A percentile compares a stretch with the other conserved stretches of the same genome.
Conservation (phyloP, 1,140 invertebrate genomes). For the Adoxophyes honmai region DNA sequence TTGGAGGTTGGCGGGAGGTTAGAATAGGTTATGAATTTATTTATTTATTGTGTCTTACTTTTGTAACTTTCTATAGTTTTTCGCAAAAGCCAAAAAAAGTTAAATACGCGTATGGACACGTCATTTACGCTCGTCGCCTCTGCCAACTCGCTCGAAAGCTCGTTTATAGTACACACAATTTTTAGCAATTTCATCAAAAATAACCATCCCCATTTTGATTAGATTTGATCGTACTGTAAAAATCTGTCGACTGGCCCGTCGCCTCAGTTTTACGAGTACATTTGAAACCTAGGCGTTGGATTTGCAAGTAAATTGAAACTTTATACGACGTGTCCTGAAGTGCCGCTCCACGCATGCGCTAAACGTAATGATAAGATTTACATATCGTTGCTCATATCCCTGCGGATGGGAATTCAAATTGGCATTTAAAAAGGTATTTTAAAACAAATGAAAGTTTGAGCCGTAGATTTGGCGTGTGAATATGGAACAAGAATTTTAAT, state of each 20-base stretch:
- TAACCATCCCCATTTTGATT: too few species aligned
- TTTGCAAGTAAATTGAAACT: conserved; percentile 16
- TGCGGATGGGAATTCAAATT: neutral
- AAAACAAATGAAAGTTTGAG: neutral
- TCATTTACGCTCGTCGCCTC: too few species aligned
- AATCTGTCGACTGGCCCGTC: neutral
- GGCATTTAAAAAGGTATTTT: neutral
- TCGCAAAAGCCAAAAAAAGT: too few species aligned
- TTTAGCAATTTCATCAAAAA: too few species aligned
- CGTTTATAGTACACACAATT: too few species aligned
- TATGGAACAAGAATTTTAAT: neutral
- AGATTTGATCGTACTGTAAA: neutral
- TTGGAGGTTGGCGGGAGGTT: too few species aligned
- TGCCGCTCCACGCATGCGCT: neutral
- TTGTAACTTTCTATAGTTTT: too few species aligned
- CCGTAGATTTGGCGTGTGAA: neutral
- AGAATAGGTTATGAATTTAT: too few species aligned
- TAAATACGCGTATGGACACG: too few species aligned
- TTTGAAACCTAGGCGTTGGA: conserved; percentile 14
- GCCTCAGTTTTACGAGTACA: conserved; percentile 12
- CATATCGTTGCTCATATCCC: conserved; percentile 13
- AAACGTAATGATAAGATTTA: conserved; percentile 3
- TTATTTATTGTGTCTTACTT: too few species aligned
- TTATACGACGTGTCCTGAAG: conserved; percentile 9
- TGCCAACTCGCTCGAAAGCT: too few species aligned